Percentiles rank a stretch among this genome's conserved stretches.
Evolutionary conservation across 2,888 invertebrate species (phyloP).

Genomic region (Orthosia gracilis): DNA sequence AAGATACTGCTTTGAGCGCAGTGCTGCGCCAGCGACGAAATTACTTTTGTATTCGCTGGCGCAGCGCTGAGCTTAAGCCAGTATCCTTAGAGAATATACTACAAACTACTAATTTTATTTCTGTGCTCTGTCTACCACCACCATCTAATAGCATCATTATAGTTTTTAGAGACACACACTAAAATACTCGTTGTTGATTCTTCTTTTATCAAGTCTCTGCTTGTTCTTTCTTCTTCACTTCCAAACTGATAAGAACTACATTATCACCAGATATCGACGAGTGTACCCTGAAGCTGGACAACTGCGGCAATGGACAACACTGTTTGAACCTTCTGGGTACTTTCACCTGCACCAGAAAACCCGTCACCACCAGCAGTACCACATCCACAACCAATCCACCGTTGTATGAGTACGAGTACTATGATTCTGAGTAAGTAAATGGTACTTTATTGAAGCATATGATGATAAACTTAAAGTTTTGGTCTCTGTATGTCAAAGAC

Average conservation of each 20-base stretch:
- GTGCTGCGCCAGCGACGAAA: too few species aligned
- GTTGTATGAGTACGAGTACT: slow-evolving; percentile 82
- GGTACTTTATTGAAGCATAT: neutral
- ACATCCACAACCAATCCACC: slow-evolving; percentile 63
- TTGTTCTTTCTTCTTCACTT: neutral
- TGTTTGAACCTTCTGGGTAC: slow-evolving; percentile 98
- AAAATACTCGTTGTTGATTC: too few species aligned
- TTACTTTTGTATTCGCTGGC: too few species aligned
- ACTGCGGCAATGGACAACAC: slow-evolving; percentile 88
- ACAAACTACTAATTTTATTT: too few species aligned
- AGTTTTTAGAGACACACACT: too few species aligned
- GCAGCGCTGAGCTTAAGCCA: too few species aligned
- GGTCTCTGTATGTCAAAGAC: neutral
- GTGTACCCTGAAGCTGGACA: slow-evolving; percentile 90
- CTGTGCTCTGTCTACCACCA: too few species aligned
- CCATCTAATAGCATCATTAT: too few species aligned
- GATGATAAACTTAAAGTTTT: neutral
- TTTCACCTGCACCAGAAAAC: slow-evolving; percentile 93
- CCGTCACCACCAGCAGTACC: slow-evolving; percentile 69
- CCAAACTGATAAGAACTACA: neutral
- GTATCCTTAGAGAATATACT: too few species aligned
- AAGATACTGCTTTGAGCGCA: too few species aligned
- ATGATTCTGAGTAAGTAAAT: slow-evolving; percentile 81
- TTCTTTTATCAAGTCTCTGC: too few species aligned
- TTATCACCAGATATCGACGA: slow-evolving; percentile 92